Evolutionary conservation across 1,140 invertebrate genomes (phyloP).

Genomic region (Trichonephila clavipes): DNA sequence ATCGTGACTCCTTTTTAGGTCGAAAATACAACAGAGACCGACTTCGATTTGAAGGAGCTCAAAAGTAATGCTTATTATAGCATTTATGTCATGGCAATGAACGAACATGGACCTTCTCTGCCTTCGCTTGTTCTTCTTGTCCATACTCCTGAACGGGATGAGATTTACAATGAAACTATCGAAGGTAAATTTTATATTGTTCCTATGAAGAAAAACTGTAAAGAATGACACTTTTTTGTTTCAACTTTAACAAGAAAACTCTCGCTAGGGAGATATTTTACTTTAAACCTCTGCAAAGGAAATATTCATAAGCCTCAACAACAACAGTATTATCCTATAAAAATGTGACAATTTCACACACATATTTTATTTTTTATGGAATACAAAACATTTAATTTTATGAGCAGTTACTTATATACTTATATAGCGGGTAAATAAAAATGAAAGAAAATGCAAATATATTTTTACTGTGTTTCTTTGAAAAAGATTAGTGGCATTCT

Average conservation of each 20-base stretch:
- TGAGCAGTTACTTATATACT: no score
- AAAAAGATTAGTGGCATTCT: no score
- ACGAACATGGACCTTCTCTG: slow-evolving; percentile 87
- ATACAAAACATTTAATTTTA: no score
- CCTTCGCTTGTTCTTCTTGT: slow-evolving; percentile 89
- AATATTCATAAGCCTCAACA: neutral
- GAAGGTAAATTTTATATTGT: slow-evolving; percentile 31
- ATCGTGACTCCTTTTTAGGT: slow-evolving; percentile 82
- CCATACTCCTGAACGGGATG: slow-evolving; percentile 83
- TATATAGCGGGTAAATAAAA: no score
- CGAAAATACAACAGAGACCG: slow-evolving; percentile 85
- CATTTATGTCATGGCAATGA: slow-evolving; percentile 88
- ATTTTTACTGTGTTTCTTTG: no score
- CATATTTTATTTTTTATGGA: no score
- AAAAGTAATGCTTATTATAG: slow-evolving; percentile 86
- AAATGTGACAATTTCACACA: no score
- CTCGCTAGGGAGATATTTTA: neutral
- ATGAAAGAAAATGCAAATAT: no score
- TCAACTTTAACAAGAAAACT: no score
- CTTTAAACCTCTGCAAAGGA: neutral
- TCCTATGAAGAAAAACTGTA: no score
- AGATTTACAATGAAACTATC: slow-evolving; percentile 71
- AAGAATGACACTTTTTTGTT: no score
- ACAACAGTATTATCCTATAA: no score
- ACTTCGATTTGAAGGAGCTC: slow-evolving; percentile 84